Evolutionary conservation across 2,888 invertebrate genomes (phyloP), one percentile per base, ranked within the genome.

Genomic region (Cheilosia grossa): DNA sequence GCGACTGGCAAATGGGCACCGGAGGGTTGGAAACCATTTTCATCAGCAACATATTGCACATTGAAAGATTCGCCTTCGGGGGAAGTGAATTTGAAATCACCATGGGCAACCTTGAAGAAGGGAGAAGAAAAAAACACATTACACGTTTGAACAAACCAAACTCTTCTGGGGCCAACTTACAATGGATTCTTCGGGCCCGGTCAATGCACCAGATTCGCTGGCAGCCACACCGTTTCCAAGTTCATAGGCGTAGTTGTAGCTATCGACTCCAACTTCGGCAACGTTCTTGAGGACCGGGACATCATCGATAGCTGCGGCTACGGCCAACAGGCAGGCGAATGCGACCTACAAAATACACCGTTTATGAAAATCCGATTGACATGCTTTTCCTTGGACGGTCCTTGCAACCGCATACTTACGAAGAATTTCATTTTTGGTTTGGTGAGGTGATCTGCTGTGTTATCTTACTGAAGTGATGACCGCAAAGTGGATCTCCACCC

Each of bases 391-490:
- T 44, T 17, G 44, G 7, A 19, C 1, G 17, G 4, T 19, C 19
- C 47, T 17, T 47, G 9, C 9, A 7, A 7, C 3, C 30, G 7
- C 1, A 37, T 47, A 51, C 51, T 51, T 51, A 51, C 51, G 51
- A 79, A 33, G 78, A 79, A 72, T 79, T 79, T 79, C 78, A 79
- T 79, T 37, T 78, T 79, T 17, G 51, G 30, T 78, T 47, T 49
- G 56, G 42, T 69, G 66, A 19, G 53, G 19, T 40, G 40, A 33
- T 53, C 69, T 80, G 67, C 73, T 80, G 59, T 73, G 66, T 67
- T 80, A 73, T 73, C 80, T 67, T 67, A 80, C 73, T 67, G 67
- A 80, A 80, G 74, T 83, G 80, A 80, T 83, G 74, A 70, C 75
- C 49, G 54, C 15, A 27, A 56, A 78, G 69, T 56, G 49, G 63